Evolutionary conservation across 2,888 invertebrate genomes (phyloP), one percentile per base, ranked within the genome.

Genomic region (Monochamus alternatus): DNA sequence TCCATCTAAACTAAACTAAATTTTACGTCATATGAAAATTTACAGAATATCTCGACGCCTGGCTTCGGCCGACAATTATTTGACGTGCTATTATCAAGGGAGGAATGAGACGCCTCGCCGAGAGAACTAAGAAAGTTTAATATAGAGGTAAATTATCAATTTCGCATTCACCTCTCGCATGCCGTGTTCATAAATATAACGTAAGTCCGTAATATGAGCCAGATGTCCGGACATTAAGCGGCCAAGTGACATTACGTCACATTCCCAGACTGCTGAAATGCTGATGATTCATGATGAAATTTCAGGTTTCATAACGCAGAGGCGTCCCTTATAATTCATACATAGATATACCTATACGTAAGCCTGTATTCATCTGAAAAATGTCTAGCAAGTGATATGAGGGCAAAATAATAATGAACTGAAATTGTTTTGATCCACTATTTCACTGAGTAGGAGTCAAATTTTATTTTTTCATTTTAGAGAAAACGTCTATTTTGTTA

Each of bases 121-220:
- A 75, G 72, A 63, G 70, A 69, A 73, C 70, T 78, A 73, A 78
- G 78, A 76, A 78, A 80, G 76, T 79, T 80, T 80, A 80, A 80
- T 80, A 80, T 80, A 76, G 81, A 79, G 81, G 81, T 80, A 81
- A 81, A 81, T 81, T 78, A 80, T 81, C 80, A 80, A 85, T 85
- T 87, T 86, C 84, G 85, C 85, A 87, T 87, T 86, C 87, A 87
- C 87, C 87, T 88, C 87, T 84, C 86, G 87, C 86, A 84, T 84
- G 83, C 83, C 84, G 75, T 77, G 78, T 80, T 78, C 81, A 81
- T 83, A 82, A 86, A 86, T 86, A 86, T 83, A 84, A 85, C 81
- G 84, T 83, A 83, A 85, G 82, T 83, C 81, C 80, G 84, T 84
- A 85, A 86, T 87, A 86, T 86, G 84, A 84, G 85, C 85, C 85